These are phyloP conservation scores for Poecile montanus DNA, from an alignment of 2,797 vertebrate species.

Conservation along the genomic window DNA sequence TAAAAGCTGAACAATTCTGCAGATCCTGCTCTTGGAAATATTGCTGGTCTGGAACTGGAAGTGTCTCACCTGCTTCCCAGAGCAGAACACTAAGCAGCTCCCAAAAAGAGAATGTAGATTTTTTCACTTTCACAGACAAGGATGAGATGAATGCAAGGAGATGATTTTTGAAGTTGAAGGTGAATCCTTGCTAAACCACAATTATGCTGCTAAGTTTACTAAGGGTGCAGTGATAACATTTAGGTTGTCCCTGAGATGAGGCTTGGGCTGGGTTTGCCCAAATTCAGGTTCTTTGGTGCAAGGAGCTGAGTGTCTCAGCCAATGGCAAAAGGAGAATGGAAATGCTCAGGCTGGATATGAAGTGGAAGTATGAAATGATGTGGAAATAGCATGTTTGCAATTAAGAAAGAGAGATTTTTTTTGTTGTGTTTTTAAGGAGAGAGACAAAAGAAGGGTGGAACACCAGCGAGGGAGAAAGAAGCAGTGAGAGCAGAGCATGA, in stretches of 20 bases:
- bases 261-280: not conserved
- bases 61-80: not conserved
- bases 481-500: not conserved
- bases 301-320: not conserved
- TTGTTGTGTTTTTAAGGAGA: not conserved
- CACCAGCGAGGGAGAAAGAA: accelerated
- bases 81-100: not conserved
- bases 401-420: not conserved
- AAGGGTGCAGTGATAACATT: not conserved
- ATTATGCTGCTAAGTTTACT: not conserved
- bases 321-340: not conserved
- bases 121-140: not conserved
- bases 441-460: not conserved
- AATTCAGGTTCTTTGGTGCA: not conserved
- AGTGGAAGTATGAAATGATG: not conserved
- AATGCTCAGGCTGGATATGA: not conserved
- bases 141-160: not conserved
- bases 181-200: not conserved
- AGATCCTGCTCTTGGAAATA: not conserved
- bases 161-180: not conserved
- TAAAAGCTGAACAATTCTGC: not conserved
- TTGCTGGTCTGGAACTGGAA: not conserved
- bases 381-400: not conserved
- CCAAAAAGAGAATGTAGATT: not conserved
- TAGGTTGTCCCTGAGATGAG: not conserved